Base-by-base conservation (phyloP, 2,888 invertebrate species). In the Perizoma flavofasciatum region DNA sequence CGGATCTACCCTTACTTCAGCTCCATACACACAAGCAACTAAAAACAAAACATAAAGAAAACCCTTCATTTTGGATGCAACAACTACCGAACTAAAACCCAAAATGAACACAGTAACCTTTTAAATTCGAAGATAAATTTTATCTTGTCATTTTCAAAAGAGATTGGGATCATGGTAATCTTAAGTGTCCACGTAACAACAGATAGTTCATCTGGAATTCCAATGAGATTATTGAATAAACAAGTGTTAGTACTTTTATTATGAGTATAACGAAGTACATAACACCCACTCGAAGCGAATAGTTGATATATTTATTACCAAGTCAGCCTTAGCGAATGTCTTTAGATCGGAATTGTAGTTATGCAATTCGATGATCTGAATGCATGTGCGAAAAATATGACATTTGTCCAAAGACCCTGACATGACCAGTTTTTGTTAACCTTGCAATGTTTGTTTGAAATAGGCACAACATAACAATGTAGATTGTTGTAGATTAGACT, bases 1-100 rank as follows among this genome's bases (percentile, higher is more conserved):
- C 0, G 91, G 91, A 66, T 92, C 91, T 6, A 91, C 83, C 64
- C 88, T 83, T 6, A 77, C 64, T 63, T 83, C 66, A 39, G 68
- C 72, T 67, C 75, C 59, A 44, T 61, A 61, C 46, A 69, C 73
- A 66, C 56, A 71, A 33, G 53, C 55, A 57, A 72, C 50, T 37
- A 70, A 55, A 45, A 73, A 54, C 9, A 75, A 65, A 39, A 69
- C 62, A 68, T 68, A 67, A 9, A 75, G 8, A 40, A 55, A 62
- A 34, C 61, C 57, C 61, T 65, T 62, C 81, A 79, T 78, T 61
- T 70, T 77, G 5, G 57, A 32, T 34, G 34, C 50, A 22, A 46
- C 49, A 55, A 52, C 59, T 61, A 57, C 56, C 57, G 48, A 64
- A 65, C 54, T 67, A 58, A 58, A 46, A 59, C 48, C 39, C 51